phyloP scores from a whole-genome alignment of 1,140 invertebrate genomes.

The Rhopalosiphum padi region DNA sequence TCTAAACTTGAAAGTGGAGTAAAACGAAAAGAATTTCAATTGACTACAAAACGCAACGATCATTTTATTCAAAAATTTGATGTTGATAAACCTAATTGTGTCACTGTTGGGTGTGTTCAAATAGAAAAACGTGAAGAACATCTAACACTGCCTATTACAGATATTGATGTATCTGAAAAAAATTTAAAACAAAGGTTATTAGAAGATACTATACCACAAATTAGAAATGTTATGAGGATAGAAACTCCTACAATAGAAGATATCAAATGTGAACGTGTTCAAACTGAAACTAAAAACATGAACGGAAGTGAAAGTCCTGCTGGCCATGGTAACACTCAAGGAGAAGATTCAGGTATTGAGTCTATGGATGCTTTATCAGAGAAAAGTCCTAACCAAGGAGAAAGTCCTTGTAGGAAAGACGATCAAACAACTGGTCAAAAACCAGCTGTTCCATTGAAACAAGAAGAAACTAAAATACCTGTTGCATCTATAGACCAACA shows the following conservation, averaged over 20 bases:
- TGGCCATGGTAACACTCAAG: slow-evolving; percentile 65
- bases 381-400: slow-evolving; percentile 86
- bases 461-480: slow-evolving; percentile 44
- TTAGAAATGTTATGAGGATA: slow-evolving; percentile 49
- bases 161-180: slow-evolving; percentile 67
- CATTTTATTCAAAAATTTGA: slow-evolving; percentile 56
- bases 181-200: slow-evolving; percentile 71
- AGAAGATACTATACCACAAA: slow-evolving; percentile 63
- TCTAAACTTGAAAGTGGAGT: slow-evolving; percentile 55
- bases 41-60: slow-evolving; percentile 46
- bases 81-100: slow-evolving; percentile 46
- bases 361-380: slow-evolving; percentile 92
- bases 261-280: slow-evolving; percentile 46
- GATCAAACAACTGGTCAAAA: slow-evolving; percentile 59
- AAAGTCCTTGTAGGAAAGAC: slow-evolving; percentile 66
- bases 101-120: slow-evolving; percentile 54
- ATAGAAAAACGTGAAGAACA: slow-evolving; percentile 49
- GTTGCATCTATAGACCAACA: slow-evolving; percentile 34
- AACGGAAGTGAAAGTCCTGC: slow-evolving; percentile 56
- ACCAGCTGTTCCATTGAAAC: slow-evolving; percentile 16
- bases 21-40: slow-evolving; percentile 56
- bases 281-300: slow-evolving; percentile 50
- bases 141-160: slow-evolving; percentile 47
- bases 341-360: slow-evolving; percentile 91
- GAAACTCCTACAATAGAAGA: slow-evolving; percentile 40